Percentiles rank a stretch among this genome's conserved stretches.
phyloP scores from a whole-genome alignment of 2,113 vertebrate genomes.

The Martes martes region DNA sequence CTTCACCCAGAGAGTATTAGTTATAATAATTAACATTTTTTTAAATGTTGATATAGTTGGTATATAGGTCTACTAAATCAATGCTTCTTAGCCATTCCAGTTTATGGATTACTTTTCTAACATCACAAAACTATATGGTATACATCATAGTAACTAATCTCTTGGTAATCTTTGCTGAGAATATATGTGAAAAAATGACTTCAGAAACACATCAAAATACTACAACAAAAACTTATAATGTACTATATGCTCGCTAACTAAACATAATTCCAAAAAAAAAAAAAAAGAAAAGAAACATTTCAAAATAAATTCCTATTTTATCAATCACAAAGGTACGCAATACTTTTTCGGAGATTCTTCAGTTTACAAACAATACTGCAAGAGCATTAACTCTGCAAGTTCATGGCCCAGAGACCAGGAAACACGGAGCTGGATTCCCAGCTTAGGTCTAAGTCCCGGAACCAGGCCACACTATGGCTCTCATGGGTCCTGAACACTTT shows the following conservation, averaged over 20 bases:
- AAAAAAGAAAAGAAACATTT: not conserved
- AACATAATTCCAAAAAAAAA: no score
- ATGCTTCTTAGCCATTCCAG: not conserved
- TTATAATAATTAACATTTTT: not conserved
- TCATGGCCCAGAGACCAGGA: not conserved
- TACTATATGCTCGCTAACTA: no score
- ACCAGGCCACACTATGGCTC: not conserved
- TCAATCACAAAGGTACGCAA: not conserved
- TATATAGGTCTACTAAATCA: not conserved
- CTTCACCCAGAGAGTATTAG: not conserved
- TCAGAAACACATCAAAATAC: not conserved
- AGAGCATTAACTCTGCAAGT: not conserved
- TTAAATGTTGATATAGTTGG: not conserved
- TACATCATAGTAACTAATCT: not conserved
- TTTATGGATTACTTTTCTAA: not conserved
- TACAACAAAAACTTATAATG: no score
- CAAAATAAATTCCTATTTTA: not conserved
- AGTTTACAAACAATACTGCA: not conserved
- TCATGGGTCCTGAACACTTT: not conserved
- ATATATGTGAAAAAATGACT: not conserved
- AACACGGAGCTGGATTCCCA: not conserved
- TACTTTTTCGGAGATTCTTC: not conserved
- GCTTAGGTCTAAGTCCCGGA: not conserved
- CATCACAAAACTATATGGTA: not conserved
- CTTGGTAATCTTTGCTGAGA: not conserved